A percentile compares a stretch with the other conserved stretches of the same genome.
phyloP scores from a whole-genome alignment of 2,113 vertebrate species.

The Plotosus lineatus region DNA sequence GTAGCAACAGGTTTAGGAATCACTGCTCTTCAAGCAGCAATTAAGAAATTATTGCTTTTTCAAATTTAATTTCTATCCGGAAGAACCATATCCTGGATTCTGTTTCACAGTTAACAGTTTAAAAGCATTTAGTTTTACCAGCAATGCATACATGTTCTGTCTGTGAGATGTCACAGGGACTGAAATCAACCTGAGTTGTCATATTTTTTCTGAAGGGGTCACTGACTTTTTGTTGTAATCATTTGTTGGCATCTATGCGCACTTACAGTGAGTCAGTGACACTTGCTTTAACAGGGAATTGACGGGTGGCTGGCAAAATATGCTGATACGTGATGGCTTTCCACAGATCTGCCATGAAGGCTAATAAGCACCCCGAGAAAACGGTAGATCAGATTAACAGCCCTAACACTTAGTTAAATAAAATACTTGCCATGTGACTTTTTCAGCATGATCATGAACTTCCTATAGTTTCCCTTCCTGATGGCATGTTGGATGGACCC shows the following conservation, averaged over 20 bases:
- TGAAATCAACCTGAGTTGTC: neutral
- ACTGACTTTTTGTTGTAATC: neutral
- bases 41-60: neutral
- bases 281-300: slow-evolving; percentile 25
- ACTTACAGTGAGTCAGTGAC: neutral
- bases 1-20: neutral
- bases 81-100: neutral
- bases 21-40: neutral
- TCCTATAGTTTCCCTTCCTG: neutral
- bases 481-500: neutral
- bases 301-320: slow-evolving; percentile 19
- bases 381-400: slow-evolving; percentile 26
- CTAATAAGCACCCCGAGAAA: slow-evolving; percentile 42
- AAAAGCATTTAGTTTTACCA: neutral
- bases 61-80: neutral
- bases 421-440: neutral
- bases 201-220: neutral
- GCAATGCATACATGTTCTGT: neutral
- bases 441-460: slow-evolving; percentile 3
- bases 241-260: neutral
- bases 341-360: neutral
- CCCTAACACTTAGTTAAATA: slow-evolving; percentile 6
- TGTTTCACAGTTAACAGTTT: neutral
- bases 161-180: neutral
- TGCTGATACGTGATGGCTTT: slow-evolving; percentile 33